phyloP scores from a whole-genome alignment of 2,797 vertebrate genomes.

The Xiphophorus birchmanni region DNA sequence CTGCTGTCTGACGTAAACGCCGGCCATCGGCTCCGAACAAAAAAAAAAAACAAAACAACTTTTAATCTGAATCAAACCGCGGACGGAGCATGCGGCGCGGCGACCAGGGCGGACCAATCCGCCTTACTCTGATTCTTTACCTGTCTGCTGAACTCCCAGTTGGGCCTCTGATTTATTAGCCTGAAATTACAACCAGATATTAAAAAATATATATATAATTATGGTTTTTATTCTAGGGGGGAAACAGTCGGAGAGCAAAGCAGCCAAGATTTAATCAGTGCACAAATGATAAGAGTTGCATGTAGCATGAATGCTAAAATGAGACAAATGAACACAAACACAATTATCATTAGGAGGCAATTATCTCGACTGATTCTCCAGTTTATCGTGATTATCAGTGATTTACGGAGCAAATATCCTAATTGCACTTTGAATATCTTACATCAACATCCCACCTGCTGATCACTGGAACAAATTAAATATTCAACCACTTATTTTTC shows the following conservation, averaged over 20 bases:
- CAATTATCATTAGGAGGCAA: constrained; percentile 60
- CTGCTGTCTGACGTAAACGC: constrained; percentile 43
- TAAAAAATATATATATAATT: background rate
- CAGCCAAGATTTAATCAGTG: constrained; percentile 36
- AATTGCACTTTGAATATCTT: constrained; percentile 34
- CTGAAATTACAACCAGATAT: constrained; percentile 2
- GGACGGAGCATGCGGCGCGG: background rate
- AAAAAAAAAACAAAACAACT: background rate
- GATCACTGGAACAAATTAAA: constrained; percentile 1
- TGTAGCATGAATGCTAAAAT: constrained; percentile 35
- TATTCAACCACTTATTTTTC: background rate
- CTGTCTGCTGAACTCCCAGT: background rate
- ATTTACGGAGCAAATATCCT: constrained; percentile 56
- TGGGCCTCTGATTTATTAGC: constrained; percentile 28
- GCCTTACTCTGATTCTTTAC: constrained; percentile 24
- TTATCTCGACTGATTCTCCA: constrained; percentile 54
- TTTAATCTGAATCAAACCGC: constrained; percentile 9
- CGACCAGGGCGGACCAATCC: background rate
- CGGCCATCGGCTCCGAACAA: constrained; percentile 1
- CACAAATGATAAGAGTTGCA: constrained; percentile 23
- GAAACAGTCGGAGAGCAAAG: constrained; percentile 18
- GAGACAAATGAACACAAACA: constrained; percentile 40
- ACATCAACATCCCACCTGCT: constrained; percentile 26
- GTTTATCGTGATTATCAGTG: constrained; percentile 44
- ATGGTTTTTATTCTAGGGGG: background rate